Conservation (phyloP, 2,797 vertebrate genomes). For the Glossophaga mutica region DNA sequence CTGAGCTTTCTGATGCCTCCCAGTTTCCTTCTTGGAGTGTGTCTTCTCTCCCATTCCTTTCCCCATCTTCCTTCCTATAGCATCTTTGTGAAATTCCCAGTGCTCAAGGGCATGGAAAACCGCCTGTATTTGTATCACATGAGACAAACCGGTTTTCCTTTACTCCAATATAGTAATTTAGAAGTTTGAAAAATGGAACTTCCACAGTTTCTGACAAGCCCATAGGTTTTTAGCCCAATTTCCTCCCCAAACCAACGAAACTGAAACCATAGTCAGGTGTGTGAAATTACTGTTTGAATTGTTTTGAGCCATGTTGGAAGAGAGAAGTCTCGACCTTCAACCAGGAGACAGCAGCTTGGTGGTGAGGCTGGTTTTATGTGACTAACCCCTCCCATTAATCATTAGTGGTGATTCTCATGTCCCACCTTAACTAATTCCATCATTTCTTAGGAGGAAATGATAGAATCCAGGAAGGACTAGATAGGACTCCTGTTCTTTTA, state of each 20-base stretch:
- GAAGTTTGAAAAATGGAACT: neutral
- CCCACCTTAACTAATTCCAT: neutral
- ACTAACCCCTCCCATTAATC: neutral
- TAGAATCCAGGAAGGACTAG: neutral
- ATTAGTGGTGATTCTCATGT: neutral
- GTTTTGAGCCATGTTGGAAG: neutral
- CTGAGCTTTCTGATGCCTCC: neutral
- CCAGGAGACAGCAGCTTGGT: no score
- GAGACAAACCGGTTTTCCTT: neutral
- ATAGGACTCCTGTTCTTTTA: neutral
- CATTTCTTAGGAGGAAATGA: neutral
- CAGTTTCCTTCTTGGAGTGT: neutral
- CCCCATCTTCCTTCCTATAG: neutral
- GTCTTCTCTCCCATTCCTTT: neutral
- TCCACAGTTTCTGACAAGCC: neutral
- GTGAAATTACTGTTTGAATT: neutral
- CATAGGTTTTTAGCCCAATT: neutral
- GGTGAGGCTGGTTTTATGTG: neutral
- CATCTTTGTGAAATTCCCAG: neutral
- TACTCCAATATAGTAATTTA: neutral
- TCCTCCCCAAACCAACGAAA: neutral
- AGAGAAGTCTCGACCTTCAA: neutral
- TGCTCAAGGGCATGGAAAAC: neutral
- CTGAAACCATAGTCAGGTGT: neutral
- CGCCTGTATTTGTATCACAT: neutral